Percentiles rank a stretch among this genome's conserved stretches.
Conservation (phyloP, 2,797 vertebrate genomes). For the Cheirogaleus major region DNA sequence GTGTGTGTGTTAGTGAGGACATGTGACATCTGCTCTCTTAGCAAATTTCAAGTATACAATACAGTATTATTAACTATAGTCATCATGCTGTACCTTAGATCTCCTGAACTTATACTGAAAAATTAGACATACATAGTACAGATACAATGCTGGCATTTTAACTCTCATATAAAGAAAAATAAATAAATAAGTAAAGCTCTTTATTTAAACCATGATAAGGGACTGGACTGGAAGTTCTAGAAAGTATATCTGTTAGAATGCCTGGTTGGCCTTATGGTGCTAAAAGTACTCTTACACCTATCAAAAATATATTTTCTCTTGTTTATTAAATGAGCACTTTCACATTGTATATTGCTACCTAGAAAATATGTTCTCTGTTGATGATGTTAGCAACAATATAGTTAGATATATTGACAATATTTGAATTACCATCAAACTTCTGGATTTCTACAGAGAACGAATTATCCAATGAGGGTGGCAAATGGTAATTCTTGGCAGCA, state of each 20-base stretch:
- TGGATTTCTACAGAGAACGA: slow-evolving; percentile 11
- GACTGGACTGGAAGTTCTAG: neutral
- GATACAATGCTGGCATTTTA: neutral
- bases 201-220: neutral
- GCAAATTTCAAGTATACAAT: neutral
- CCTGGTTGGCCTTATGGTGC: neutral
- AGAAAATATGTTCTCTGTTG: neutral
- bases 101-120: neutral
- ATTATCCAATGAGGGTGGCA: neutral
- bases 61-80: neutral
- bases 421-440: neutral
- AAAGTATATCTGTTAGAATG: neutral
- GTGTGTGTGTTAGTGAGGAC: neutral
- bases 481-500: neutral
- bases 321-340: neutral
- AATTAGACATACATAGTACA: neutral
- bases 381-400: neutral
- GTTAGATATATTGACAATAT: neutral
- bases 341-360: neutral
- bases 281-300: neutral
- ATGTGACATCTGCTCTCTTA: neutral
- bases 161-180: neutral
- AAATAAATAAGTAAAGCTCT: neutral
- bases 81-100: neutral
- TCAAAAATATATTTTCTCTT: slow-evolving; percentile 39